These are phyloP conservation scores for Trissonchulus latispiculum DNA, from an alignment of 2,888 invertebrate genomes.

Conservation along the genomic window DNA sequence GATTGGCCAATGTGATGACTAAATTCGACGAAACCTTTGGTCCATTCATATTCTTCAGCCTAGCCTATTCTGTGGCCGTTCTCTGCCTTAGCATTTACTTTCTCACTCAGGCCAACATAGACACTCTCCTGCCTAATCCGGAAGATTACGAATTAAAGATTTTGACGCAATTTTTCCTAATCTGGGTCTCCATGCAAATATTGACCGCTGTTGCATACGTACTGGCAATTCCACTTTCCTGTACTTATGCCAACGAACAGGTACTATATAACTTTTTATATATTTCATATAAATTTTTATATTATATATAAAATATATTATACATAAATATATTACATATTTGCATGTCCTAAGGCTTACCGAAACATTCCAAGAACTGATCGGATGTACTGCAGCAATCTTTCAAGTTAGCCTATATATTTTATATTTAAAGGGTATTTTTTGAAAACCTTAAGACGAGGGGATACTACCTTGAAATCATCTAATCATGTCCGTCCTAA, in stretches of 20 bases:
- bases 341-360: too few relatives aligned
- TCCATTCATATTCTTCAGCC: not conserved
- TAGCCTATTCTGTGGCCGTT: not conserved
- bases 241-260: not conserved
- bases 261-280: too few relatives aligned
- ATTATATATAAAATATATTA: too few relatives aligned
- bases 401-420: too few relatives aligned
- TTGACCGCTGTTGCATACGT: not conserved
- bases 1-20: not conserved
- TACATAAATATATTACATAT: too few relatives aligned
- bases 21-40: not conserved
- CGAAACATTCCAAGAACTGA: too few relatives aligned
- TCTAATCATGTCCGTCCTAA: too few relatives aligned
- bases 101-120: not conserved
- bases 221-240: not conserved
- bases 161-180: not conserved
- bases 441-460: too few relatives aligned
- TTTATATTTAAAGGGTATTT: too few relatives aligned
- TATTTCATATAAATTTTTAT: too few relatives aligned
- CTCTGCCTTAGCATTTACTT: not conserved
- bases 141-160: not conserved
- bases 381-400: too few relatives aligned
- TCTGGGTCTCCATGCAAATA: not conserved
- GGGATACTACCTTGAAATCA: too few relatives aligned
- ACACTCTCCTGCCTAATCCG: not conserved